Percentiles rank a stretch among this genome's conserved stretches.
Evolutionary conservation across 1,140 invertebrate species (phyloP).

Genomic region (Xylocopa sonorina): DNA sequence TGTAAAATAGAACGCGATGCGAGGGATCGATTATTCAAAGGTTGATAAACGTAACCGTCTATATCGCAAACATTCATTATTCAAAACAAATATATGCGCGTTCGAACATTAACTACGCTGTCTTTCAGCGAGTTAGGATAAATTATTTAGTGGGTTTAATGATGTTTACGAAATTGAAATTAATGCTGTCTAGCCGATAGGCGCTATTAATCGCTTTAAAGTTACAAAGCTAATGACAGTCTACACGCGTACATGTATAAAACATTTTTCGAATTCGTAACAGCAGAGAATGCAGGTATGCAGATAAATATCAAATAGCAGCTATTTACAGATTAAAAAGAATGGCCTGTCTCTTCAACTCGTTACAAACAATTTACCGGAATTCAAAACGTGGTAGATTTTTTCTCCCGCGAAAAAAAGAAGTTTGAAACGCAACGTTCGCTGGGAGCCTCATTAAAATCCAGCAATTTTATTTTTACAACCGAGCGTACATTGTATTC

Average conservation of each 20-base stretch:
- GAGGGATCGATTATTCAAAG: neutral
- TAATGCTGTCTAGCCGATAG: neutral
- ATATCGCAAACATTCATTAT: neutral
- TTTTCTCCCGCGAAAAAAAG: neutral
- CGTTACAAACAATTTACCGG: neutral
- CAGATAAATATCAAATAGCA: no score
- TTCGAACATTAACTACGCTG: no score
- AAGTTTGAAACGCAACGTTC: neutral
- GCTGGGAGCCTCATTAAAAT: neutral
- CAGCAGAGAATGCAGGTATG: no score
- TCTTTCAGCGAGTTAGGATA: neutral
- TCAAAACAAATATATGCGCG: neutral
- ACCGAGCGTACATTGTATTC: neutral
- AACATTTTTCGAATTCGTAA: no score
- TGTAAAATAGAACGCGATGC: neutral
- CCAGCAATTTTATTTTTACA: neutral
- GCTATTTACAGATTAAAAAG: no score
- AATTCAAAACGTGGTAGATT: no score
- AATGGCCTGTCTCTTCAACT: neutral
- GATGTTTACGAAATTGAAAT: neutral
- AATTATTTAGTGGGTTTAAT: neutral
- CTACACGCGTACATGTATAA: no score
- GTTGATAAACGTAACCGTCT: neutral
- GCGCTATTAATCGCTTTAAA: no score
- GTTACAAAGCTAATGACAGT: no score